These are phyloP conservation scores for Tympanoctomys barrerae DNA, from an alignment of 2,797 vertebrate genomes.

Conservation along the genomic window DNA sequence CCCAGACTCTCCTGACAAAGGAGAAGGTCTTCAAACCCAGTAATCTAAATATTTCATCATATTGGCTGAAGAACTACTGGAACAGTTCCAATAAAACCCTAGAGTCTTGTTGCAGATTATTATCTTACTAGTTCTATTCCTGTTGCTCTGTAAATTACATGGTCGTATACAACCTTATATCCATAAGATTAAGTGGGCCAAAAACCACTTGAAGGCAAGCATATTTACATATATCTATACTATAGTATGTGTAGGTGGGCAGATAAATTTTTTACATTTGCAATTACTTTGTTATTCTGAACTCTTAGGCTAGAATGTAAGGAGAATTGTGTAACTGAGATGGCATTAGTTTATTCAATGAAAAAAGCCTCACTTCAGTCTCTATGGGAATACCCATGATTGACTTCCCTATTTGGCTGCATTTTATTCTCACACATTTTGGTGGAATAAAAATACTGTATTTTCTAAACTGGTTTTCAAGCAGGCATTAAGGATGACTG, in stretches of 20 bases:
- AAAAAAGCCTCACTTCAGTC: conserved; percentile 56
- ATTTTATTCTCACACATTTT: conserved; percentile 65
- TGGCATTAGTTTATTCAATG: conserved; percentile 22
- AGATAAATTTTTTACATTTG: background rate
- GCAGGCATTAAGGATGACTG: conserved; percentile 63
- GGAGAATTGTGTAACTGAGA: conserved; percentile 39
- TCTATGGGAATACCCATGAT: conserved; percentile 53
- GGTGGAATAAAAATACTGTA: conserved; percentile 50
- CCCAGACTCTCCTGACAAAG: background rate
- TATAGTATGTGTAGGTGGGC: background rate
- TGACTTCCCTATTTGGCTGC: conserved; percentile 68
- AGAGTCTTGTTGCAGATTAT: conserved; percentile 54
- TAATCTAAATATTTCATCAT: conserved; percentile 67
- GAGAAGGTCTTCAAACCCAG: conserved; percentile 25
- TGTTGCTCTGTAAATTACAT: background rate
- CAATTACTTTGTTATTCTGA: background rate
- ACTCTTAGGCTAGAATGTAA: conserved; percentile 55
- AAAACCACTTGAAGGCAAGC: conserved; percentile 7
- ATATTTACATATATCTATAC: background rate
- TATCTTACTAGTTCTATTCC: background rate
- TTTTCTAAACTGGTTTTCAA: conserved; percentile 71
- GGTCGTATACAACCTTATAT: background rate
- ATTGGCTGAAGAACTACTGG: conserved; percentile 30
- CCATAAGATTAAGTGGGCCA: conserved; percentile 33
- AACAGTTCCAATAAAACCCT: conserved; percentile 11